Evolutionary conservation across 2,113 vertebrate genomes (phyloP), one percentile per base, ranked within the genome.

Genomic region (Ranitomeya imitator): DNA sequence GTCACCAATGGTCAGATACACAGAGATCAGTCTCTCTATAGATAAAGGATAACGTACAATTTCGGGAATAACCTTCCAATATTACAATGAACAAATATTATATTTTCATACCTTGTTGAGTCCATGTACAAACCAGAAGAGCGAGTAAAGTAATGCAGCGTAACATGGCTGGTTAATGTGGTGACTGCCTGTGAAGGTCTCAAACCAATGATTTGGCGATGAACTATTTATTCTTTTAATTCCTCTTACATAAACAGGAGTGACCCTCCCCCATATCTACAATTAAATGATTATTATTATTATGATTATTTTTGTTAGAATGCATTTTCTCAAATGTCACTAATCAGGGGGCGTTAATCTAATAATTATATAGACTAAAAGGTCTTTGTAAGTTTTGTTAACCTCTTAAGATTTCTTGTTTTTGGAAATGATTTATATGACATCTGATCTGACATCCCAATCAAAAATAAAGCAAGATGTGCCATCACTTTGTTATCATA

Each of bases 61-160:
- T 31, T 31, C 2, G 26, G 26, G 26, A 31, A 31, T 31, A 31
- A 31, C 26, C 26, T 5, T 6, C 16, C 6, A 63, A 63, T 63
- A 63, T 19, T 8, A 21, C 16, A 63, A 19, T 63, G 60, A 21
- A 63, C 19, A 45, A 51, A 79, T 79, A 1, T 18, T 52, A n/a
- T 52, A 3, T 54, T 52, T 76, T 31, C 84, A 45, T 85, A 85
- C 84, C 84, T 85, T 77, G 55, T 18, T 57, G 16, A 37, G 69
- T 69, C 71, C 71, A 85, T 45, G 54, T 31, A 37, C 77, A 57
- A 19, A 37, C 71, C 71, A 85, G 18, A 77, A 85, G 84, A 76
- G 26, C 37, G 21, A 85, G 16, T 6, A 85, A 61, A 37, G 55
- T 69, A 60, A 16, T 31, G 37, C 55, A 59, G 18, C 31, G 60